Conservation (phyloP, 2,113 vertebrate genomes). For the Etia nguti region DNA sequence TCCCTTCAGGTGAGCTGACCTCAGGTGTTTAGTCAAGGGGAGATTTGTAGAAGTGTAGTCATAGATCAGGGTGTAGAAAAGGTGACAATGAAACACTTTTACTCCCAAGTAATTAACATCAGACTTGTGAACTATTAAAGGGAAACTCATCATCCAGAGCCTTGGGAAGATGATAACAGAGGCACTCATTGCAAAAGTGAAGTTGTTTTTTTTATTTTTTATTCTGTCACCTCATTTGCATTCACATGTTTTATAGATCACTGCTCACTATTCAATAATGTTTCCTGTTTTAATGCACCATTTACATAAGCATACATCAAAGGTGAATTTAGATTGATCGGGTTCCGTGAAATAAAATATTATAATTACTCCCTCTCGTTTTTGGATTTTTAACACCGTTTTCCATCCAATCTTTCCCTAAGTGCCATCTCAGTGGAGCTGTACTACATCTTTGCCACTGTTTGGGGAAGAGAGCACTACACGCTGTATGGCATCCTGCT, state of each 20-base stretch:
- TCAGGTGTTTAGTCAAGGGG: background rate
- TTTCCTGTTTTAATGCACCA: background rate
- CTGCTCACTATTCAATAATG: background rate
- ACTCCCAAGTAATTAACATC: background rate
- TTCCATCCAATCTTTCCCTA: background rate
- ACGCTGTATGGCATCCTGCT: slow-evolving; percentile 89
- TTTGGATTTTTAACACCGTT: background rate
- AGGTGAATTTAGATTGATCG: background rate
- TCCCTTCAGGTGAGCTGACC: slow-evolving; percentile 82
- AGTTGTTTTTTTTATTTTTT: background rate
- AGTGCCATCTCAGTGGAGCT: slow-evolving; percentile 93
- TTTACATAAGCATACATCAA: background rate
- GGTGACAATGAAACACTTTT: background rate
- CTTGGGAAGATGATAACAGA: background rate
- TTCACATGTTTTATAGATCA: background rate
- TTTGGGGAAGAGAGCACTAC: slow-evolving; percentile 93
- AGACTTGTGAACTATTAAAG: background rate
- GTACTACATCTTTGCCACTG: slow-evolving; percentile 92
- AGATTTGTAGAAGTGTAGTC: background rate
- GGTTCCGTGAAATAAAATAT: background rate
- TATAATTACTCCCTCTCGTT: background rate
- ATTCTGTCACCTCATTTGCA: background rate
- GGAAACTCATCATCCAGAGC: background rate
- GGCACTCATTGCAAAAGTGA: background rate
- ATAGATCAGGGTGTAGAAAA: background rate